phyloP scores from a whole-genome alignment of 53 echinoderm and acorn worm species.

The Holothuria scabra region DNA sequence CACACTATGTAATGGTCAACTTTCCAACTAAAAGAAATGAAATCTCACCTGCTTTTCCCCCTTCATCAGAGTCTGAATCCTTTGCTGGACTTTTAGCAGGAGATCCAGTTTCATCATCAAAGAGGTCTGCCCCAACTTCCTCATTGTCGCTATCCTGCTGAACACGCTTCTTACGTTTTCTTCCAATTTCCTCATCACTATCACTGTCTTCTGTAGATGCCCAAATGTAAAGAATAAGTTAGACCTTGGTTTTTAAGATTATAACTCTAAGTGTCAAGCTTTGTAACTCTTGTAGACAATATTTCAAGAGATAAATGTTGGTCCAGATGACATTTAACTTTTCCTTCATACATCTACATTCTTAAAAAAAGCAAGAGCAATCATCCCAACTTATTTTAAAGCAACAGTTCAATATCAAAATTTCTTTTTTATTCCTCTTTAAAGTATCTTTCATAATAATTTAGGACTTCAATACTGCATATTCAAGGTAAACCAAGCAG shows the following conservation, averaged over 20 bases:
- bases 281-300: neutral
- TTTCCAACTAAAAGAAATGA: neutral
- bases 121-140: conserved; percentile 49
- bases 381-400: too few relatives aligned
- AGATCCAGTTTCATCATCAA: conserved; percentile 35
- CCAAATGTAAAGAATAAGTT: too few relatives aligned
- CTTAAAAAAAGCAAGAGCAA: too few relatives aligned
- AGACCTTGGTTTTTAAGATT: neutral
- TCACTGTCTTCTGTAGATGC: conserved; percentile 50
- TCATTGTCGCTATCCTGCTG: conserved; percentile 57
- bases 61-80: conserved; percentile 35
- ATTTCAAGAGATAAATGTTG: neutral
- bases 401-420: too few relatives aligned
- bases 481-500: too few relatives aligned
- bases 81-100: conserved; percentile 13
- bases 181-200: conserved; percentile 73
- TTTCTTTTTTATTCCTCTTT: too few relatives aligned
- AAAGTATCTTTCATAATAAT: too few relatives aligned
- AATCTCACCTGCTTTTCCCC: neutral
- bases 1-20: too few relatives aligned
- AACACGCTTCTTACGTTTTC: conserved; percentile 78
- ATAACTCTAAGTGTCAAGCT: neutral
- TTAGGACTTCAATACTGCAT: too few relatives aligned
- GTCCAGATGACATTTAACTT: too few relatives aligned
- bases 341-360: too few relatives aligned